Percentiles rank a stretch among this genome's conserved stretches.
phyloP scores from a whole-genome alignment of 2,888 invertebrate genomes.

The Poecilobothrus nobilitatus region DNA sequence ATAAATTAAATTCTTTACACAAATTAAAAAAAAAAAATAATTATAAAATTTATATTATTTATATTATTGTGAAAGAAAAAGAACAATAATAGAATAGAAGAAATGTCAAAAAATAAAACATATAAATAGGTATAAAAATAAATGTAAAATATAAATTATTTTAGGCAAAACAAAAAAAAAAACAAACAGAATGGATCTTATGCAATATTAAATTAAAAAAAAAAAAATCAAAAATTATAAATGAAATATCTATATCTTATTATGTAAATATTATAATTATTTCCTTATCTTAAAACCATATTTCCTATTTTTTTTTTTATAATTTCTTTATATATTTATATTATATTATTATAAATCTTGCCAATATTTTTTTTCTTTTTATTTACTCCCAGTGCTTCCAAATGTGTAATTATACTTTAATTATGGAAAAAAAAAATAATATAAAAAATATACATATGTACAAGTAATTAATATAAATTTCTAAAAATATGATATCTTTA shows the following conservation, averaged over 20 bases:
- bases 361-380: background rate
- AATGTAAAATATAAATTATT: no score
- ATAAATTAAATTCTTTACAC: no score
- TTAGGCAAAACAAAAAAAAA: no score
- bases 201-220: background rate
- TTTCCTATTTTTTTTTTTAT: background rate
- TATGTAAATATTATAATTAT: background rate
- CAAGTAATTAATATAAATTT: background rate
- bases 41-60: no score
- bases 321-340: background rate
- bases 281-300: no score
- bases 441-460: background rate
- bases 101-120: background rate
- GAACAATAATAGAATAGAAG: background rate
- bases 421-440: background rate
- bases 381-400: slow-evolving; percentile 1
- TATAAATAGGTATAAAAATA: background rate
- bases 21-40: no score
- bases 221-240: background rate
- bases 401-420: background rate
- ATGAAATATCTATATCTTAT: background rate
- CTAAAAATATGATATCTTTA: no score
- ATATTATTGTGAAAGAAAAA: background rate
- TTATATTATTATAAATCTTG: background rate
- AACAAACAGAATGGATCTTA: no score